Evolutionary conservation across 2,113 vertebrate species (phyloP).

Genomic region (Lonchura striata): DNA sequence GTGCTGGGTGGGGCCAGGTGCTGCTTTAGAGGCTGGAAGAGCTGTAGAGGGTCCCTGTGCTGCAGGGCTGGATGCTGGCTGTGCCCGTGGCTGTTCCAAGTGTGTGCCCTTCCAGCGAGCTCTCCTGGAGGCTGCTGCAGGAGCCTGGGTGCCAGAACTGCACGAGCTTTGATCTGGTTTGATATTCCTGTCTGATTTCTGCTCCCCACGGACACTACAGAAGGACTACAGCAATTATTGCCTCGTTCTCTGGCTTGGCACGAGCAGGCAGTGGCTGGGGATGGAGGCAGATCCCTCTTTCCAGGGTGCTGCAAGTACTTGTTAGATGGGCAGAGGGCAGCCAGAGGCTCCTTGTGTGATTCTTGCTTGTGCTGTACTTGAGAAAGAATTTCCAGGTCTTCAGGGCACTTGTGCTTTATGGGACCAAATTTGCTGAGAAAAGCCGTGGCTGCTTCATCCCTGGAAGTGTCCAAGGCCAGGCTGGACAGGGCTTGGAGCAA

Average conservation of each 20-base stretch:
- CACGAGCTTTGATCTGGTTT: background rate
- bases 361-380: background rate
- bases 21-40: background rate
- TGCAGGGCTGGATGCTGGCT: background rate
- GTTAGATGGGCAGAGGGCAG: background rate
- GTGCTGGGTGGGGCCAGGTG: background rate
- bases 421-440: background rate
- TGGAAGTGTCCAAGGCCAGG: background rate
- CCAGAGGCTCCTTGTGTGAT: fast-evolving
- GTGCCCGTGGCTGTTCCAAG: background rate
- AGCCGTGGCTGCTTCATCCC: background rate
- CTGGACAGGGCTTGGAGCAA: background rate
- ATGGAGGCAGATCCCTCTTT: background rate
- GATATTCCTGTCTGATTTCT: background rate
- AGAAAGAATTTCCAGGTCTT: background rate
- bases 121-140: background rate
- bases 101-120: background rate
- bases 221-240: background rate
- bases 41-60: background rate
- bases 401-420: background rate
- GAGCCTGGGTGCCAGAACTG: background rate
- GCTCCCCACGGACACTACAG: background rate
- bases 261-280: fast-evolving
- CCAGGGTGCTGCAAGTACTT: background rate
- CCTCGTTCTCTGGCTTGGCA: background rate